Evolutionary conservation across 2,113 vertebrate genomes (phyloP), one percentile per base, ranked within the genome.

Genomic region (Formicarius rufipectus): DNA sequence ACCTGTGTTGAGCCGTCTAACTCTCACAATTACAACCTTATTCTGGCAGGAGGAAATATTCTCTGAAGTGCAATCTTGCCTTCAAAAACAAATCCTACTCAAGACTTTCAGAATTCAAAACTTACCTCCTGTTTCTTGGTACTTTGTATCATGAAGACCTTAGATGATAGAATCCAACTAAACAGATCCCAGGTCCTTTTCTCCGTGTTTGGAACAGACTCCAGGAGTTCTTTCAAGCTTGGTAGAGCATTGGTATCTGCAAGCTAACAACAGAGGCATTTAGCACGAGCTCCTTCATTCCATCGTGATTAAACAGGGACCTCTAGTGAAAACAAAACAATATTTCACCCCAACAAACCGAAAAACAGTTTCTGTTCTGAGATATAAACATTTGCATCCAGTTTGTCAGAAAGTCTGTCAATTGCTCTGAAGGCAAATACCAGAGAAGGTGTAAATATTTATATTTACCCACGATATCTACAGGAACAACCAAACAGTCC

Each of bases 131-230:
- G 97, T 94, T 99, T 99, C 87, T 98, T 98, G 60, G 98, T 92
- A 6, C 98, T 99, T 85, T 99, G 99, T 93, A 99, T 97, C 77
- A 97, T 97, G 76, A 99, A 98, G 94, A 98, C 98, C 96, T 99
- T 99, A 39, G 99, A 99, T 15, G 99, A 99, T 10, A 99, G 98
- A 91, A 99, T 98, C 99, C 99, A 99, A 96, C 98, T 98, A 49
- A 98, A 91, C 31, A 99, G 98, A 78, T 99, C 98, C 98, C 99
- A 97, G 44, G 97, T 97, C 93, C 97, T 97, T 82, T 97, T 95
- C 81, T 98, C 98, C 39, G 97, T 94, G 82, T 98, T 97, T 59
- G 97, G 96, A 52, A 96, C 97, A 33, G 98, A 97, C 30, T 98
- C 97, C 44, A 99, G 98, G 74, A 99, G 85, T 58, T 99, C 98